These are phyloP conservation scores for Sthenelais limicola DNA, from an alignment of 2,888 invertebrate species.

Conservation along the genomic window DNA sequence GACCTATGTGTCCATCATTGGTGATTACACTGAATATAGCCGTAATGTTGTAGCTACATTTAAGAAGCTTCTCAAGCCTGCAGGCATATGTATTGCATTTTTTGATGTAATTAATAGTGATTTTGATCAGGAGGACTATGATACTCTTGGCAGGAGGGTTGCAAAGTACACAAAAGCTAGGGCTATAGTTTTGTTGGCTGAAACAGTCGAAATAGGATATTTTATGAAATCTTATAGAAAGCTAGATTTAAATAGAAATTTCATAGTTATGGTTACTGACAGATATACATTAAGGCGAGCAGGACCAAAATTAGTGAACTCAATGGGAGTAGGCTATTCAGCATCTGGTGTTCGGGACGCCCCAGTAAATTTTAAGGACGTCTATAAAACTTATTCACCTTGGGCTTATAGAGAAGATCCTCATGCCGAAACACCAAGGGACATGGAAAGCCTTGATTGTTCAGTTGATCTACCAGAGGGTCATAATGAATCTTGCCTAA, in stretches of 20 bases:
- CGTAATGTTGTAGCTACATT: conserved; percentile 53
- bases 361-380: background rate
- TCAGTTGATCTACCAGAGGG: background rate
- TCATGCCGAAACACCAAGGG: background rate
- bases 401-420: background rate
- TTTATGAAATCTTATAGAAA: background rate
- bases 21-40: conserved; percentile 77
- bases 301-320: background rate
- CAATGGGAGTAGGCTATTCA: background rate
- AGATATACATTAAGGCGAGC: background rate
- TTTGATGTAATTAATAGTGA: background rate
- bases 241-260: conserved; percentile 2
- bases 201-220: background rate
- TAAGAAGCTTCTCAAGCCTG: background rate
- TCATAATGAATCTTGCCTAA: background rate
- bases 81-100: conserved; percentile 24
- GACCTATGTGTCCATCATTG: conserved; percentile 83
- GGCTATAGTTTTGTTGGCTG: background rate
- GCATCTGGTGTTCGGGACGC: background rate
- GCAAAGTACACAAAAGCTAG: background rate
- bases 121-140: conserved; percentile 5
- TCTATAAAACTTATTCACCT: background rate
- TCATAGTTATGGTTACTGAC: conserved; percentile 28
- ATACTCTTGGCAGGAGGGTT: background rate
- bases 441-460: conserved; percentile 4